These are phyloP conservation scores for Lycorma delicatula DNA, from an alignment of 1,140 invertebrate species.

Conservation along the genomic window DNA sequence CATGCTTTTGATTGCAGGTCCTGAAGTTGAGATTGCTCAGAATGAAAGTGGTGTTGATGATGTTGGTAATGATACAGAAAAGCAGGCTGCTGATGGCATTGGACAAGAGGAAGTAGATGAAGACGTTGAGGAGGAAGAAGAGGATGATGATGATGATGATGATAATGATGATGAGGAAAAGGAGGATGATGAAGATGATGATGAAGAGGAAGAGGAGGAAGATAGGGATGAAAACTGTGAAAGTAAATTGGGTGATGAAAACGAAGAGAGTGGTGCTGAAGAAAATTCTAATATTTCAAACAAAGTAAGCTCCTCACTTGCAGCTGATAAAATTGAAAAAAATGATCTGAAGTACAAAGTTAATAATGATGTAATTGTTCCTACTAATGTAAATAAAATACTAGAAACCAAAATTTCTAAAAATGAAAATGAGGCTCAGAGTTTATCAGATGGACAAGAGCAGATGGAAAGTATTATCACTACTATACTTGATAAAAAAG, in stretches of 20 bases:
- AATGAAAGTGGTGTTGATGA: neutral
- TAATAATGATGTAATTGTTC: too few species aligned
- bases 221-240: constrained; percentile 2
- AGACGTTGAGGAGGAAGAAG: constrained; percentile 21
- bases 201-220: constrained; percentile 32
- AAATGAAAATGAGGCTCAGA: neutral
- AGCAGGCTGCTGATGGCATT: neutral
- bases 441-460: neutral
- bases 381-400: too few species aligned
- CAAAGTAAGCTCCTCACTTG: too few species aligned
- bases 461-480: neutral
- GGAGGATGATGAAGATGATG: constrained; percentile 28
- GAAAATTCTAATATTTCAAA: too few species aligned
- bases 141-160: constrained; percentile 16
- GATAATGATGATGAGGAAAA: constrained; percentile 21
- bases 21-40: neutral
- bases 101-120: constrained; percentile 35
- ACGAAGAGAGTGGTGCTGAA: neutral
- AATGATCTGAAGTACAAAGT: too few species aligned
- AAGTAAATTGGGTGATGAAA: neutral
- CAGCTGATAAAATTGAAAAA: neutral
- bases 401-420: neutral
- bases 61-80: neutral
- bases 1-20: neutral
- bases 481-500: neutral